Evolutionary conservation across 2,797 vertebrate species (phyloP), one percentile per base, ranked within the genome.

Genomic region (Coregonus suidteri): DNA sequence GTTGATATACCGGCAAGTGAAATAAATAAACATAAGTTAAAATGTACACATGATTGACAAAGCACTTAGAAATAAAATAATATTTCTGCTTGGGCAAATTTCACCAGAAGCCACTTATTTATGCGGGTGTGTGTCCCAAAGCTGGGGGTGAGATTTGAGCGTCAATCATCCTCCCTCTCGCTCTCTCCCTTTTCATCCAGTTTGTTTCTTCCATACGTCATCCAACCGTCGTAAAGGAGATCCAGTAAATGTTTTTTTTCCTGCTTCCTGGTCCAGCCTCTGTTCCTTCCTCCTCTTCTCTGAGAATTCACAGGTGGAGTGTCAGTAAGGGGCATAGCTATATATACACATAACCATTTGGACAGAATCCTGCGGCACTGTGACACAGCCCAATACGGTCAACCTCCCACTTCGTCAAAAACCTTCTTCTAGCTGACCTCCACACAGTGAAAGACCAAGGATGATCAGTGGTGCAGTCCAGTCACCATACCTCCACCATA

Each of bases 1-100:
- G 79, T 66, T 53, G 76, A 84, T 74, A 79, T 37, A 67, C 41
- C 1, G n/a, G 14, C 54, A 79, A 74, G 85, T 78, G 72, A 93
- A 93, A 94, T 93, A 93, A 94, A 94, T 93, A 93, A 77, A 83
- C 77, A 90, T 91, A 91, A 91, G 82, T 93, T 91, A 90, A 88
- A 41, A 35, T 83, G 84, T 87, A 75, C 84, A 88, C 86, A 91
- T 65, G 82, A 82, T 75, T 83, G 76, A 79, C 77, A 74, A 84
- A 76, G 78, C 76, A 84, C 71, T 92, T 88, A 88, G 90, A 88
- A 87, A 88, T 91, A 83, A 77, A 79, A 82, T 78, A 79, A 75
- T 3, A 66, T 34, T 54, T 34, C 51, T 37, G 30, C 41, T 25
- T 73, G 64, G 30, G 47, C 31, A 68, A 56, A 14, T 37, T 77